Conservation (phyloP, 1,140 invertebrate genomes). For the Andrena cerasifolii region DNA sequence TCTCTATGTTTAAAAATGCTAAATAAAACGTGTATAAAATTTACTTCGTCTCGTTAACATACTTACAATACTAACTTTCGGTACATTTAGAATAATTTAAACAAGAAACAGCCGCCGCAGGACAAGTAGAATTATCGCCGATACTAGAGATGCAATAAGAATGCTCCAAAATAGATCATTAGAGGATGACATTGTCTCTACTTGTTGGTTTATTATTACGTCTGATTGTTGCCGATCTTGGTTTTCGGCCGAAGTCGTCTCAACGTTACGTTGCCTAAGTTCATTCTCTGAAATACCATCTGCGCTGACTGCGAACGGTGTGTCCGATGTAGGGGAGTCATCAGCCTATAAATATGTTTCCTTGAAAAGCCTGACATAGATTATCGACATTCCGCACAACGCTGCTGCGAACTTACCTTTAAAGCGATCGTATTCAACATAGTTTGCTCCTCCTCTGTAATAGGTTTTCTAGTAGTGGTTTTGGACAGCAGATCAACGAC, state of each 20-base stretch:
- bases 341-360: conserved; percentile 72
- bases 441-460: conserved; percentile 80
- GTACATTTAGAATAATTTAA: conserved; percentile 64
- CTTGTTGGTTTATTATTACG: conserved; percentile 67
- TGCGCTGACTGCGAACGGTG: conserved; percentile 53
- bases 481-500: conserved; percentile 77
- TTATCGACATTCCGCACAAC: conserved; percentile 7
- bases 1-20: conserved; percentile 61
- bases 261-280: conserved; percentile 73
- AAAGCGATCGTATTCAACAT: conserved; percentile 81
- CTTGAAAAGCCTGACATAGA: neutral
- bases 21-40: conserved; percentile 70
- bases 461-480: conserved; percentile 73
- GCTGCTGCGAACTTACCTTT: conserved; percentile 70
- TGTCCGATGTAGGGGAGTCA: conserved; percentile 69
- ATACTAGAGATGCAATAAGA: conserved; percentile 74
- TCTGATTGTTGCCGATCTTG: conserved; percentile 68
- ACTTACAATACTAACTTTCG: conserved; percentile 60
- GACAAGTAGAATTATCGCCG: conserved; percentile 77
- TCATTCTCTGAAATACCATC: conserved; percentile 62
- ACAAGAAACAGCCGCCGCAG: conserved; percentile 78
- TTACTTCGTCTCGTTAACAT: conserved; percentile 59
- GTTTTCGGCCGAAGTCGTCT: conserved; percentile 57
- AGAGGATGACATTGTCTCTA: conserved; percentile 75
- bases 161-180: conserved; percentile 79